Conservation (phyloP, 2,888 invertebrate species). For the Geotrupes spiniger region DNA sequence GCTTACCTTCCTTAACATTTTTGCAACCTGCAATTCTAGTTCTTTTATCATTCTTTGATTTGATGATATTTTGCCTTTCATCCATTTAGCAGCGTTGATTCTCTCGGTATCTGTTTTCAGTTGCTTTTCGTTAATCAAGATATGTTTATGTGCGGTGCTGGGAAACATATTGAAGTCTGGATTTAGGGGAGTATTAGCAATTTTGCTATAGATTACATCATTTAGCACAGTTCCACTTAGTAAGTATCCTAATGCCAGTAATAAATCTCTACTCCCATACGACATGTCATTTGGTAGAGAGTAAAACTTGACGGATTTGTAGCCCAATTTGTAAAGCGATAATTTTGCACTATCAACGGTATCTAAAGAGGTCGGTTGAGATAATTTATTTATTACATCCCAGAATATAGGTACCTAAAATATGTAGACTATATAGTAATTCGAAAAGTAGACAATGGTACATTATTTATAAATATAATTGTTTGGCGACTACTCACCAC, state of each 20-base stretch:
- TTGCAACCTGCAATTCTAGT: neutral
- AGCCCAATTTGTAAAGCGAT: constrained; percentile 42
- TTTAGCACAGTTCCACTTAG: constrained; percentile 38
- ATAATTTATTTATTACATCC: constrained; percentile 36
- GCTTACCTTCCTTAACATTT: neutral
- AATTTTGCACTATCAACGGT: constrained; percentile 39
- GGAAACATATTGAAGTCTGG: constrained; percentile 12
- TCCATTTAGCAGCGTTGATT: constrained; percentile 20
- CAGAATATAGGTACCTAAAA: constrained; percentile 34
- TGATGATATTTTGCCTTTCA: constrained; percentile 20
- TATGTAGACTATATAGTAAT: neutral
- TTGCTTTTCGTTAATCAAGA: constrained; percentile 3
- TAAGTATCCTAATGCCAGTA: constrained; percentile 46
- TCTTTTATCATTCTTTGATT: constrained; percentile 5
- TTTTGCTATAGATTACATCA: constrained; percentile 29
- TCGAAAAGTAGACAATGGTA: constrained; percentile 7
- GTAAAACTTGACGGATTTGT: constrained; percentile 44
- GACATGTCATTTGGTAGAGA: constrained; percentile 32
- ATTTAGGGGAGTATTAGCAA: constrained; percentile 28
- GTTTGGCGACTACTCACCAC: constrained; percentile 44
- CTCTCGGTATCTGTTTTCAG: constrained; percentile 16
- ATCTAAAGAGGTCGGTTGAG: constrained; percentile 27
- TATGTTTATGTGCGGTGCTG: neutral
- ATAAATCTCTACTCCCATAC: constrained; percentile 38
- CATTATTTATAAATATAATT: too few relatives aligned